Conservation (phyloP, 2,888 invertebrate species). For the Torymus tubicola region DNA sequence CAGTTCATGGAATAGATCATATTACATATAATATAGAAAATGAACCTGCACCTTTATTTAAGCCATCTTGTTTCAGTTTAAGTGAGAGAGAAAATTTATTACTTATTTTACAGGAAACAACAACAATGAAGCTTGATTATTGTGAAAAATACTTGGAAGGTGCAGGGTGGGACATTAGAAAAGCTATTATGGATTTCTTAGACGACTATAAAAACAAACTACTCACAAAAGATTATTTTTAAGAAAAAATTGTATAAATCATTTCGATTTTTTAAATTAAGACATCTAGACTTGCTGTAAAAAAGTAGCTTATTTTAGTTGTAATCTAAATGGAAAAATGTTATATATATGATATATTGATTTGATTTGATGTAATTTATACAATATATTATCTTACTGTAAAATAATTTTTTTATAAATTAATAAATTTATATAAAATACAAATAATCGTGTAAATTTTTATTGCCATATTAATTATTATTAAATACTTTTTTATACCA, state of each 20-base stretch:
- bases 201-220: conserved; percentile 60
- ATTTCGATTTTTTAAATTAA: conserved; percentile 12
- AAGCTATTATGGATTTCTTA: conserved; percentile 64
- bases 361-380: background rate
- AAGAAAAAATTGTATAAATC: background rate
- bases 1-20: conserved; percentile 57
- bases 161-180: conserved; percentile 64
- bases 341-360: background rate
- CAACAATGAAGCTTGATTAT: conserved; percentile 64
- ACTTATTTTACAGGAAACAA: conserved; percentile 60
- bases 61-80: conserved; percentile 59
- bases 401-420: too few relatives aligned
- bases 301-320: background rate
- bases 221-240: conserved; percentile 42
- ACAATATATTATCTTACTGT: background rate
- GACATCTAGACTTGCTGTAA: background rate
- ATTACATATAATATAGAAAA: conserved; percentile 54
- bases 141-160: conserved; percentile 64
- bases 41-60: conserved; percentile 56
- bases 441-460: too few relatives aligned
- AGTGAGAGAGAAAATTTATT: conserved; percentile 63
- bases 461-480: too few relatives aligned
- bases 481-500: too few relatives aligned
- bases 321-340: background rate
- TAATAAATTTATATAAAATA: too few relatives aligned